Conservation (phyloP, 30 jellyfish, hydroid and myxozoan species). For the Clytia hemisphaerica region DNA sequence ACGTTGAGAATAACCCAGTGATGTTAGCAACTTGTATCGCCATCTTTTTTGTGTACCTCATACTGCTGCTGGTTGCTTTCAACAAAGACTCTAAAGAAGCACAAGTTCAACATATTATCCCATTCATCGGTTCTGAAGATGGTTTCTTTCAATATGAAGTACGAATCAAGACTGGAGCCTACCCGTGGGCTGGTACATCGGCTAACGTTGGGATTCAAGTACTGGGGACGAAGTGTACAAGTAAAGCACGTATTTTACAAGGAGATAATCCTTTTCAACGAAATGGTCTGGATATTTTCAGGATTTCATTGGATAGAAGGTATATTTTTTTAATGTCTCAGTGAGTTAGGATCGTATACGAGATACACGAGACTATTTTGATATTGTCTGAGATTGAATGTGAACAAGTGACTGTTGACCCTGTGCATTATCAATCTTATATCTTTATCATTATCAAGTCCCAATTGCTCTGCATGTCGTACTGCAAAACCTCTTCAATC, state of each 20-base stretch:
- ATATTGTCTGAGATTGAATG: too few species aligned
- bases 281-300: conserved; percentile 70
- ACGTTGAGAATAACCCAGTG: conserved; percentile 65
- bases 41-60: conserved; percentile 44
- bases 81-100: conserved; percentile 70
- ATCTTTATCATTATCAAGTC: too few species aligned
- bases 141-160: conserved; percentile 80
- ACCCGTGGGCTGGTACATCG: conserved; percentile 87
- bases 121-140: conserved; percentile 78
- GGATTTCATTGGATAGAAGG: conserved; percentile 80
- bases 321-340: too few species aligned
- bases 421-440: too few species aligned
- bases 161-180: conserved; percentile 75
- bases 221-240: conserved; percentile 63
- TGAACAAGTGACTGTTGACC: too few species aligned
- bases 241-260: conserved; percentile 62
- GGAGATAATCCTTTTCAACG: conserved; percentile 59
- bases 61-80: conserved; percentile 45
- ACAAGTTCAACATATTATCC: conserved; percentile 62
- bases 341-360: too few species aligned
- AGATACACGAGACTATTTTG: too few species aligned
- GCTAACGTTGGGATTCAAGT: conserved; percentile 83
- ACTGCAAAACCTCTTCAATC: too few species aligned
- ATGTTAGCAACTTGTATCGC: conserved; percentile 54
- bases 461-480: too few species aligned